Evolutionary conservation across 2,113 vertebrate genomes (phyloP).

Genomic region (Dipodomys merriami): DNA sequence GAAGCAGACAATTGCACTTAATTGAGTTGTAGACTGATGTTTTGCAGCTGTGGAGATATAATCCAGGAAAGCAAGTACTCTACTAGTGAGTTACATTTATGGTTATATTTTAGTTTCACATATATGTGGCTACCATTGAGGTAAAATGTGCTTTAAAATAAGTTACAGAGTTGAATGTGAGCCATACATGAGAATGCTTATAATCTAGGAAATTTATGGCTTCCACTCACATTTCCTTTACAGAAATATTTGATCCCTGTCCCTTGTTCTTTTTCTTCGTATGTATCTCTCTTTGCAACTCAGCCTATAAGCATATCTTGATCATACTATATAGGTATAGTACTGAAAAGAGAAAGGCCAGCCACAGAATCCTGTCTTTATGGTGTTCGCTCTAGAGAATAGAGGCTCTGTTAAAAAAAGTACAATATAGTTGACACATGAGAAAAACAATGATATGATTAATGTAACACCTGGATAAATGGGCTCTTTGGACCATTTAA

Average conservation of each 20-base stretch:
- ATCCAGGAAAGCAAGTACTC: background rate
- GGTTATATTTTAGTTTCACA: constrained; percentile 20
- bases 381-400: background rate
- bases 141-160: constrained; percentile 33
- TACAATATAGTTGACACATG: background rate
- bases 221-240: background rate
- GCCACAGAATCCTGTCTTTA: background rate
- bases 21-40: background rate
- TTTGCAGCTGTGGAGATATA: background rate
- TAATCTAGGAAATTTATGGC: background rate
- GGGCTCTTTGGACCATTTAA: background rate
- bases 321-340: background rate
- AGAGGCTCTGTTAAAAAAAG: background rate
- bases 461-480: background rate
- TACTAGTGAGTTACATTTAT: background rate
- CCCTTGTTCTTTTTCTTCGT: background rate
- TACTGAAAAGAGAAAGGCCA: background rate
- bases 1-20: background rate
- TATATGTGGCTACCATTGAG: background rate
- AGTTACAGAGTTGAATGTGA: background rate
- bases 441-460: background rate
- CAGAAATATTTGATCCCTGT: background rate
- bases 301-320: background rate
- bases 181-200: background rate
- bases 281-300: background rate